phyloP scores from a whole-genome alignment of 2,113 vertebrate species.

The Corvus moneduloides region DNA sequence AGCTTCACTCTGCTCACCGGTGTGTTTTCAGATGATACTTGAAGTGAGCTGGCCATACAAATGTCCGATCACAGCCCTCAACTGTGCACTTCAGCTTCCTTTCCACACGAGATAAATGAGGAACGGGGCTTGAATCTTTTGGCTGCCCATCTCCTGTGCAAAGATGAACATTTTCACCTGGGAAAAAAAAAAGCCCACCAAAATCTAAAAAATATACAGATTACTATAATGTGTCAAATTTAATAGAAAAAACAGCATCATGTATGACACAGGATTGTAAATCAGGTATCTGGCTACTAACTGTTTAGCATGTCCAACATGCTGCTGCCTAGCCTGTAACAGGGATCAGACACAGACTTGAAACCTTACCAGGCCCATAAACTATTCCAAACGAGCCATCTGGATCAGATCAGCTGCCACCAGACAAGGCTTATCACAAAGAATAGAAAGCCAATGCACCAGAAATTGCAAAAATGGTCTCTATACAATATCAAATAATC shows the following conservation, averaged over 20 bases:
- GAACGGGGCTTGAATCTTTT: slow-evolving; percentile 76
- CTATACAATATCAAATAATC: neutral
- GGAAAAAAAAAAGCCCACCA: neutral
- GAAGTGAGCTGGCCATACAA: slow-evolving; percentile 95
- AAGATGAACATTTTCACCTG: slow-evolving; percentile 88
- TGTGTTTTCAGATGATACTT: slow-evolving; percentile 99
- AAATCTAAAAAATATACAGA: neutral
- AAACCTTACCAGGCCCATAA: neutral
- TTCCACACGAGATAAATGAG: slow-evolving; percentile 77
- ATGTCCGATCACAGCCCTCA: slow-evolving; percentile 91
- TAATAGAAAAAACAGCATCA: neutral
- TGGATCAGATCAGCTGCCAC: neutral
- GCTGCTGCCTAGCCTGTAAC: neutral
- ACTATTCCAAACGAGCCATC: neutral
- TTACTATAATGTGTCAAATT: neutral
- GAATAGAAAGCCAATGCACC: neutral
- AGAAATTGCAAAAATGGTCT: neutral
- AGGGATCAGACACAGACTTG: neutral
- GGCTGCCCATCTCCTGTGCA: slow-evolving; percentile 82
- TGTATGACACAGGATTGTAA: neutral
- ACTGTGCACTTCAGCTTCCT: slow-evolving; percentile 93
- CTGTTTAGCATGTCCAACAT: neutral
- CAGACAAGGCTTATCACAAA: neutral
- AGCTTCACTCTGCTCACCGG: slow-evolving; percentile 73
- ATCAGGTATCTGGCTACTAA: neutral